Evolutionary conservation across 2,113 vertebrate genomes (phyloP), one percentile per base, ranked within the genome.

Genomic region (Myotis lucifugus): DNA sequence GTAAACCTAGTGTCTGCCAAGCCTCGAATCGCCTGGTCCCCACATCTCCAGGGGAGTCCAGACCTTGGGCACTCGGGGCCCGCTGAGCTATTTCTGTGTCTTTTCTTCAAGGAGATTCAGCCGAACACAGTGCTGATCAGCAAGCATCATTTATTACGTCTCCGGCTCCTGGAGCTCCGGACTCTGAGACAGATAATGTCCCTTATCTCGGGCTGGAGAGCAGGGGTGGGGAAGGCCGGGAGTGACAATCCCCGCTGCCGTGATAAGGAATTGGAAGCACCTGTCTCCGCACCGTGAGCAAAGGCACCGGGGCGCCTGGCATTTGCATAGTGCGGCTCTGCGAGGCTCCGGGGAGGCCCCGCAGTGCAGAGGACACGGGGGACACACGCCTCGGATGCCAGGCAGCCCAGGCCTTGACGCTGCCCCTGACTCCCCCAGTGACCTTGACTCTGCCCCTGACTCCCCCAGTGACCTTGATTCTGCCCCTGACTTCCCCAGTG

Each of bases 61-160:
- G 78, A 54, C 27, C 27, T 34, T 4, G 32, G 69, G 54, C 34
- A n/a, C 1, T 4, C 17, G 2, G 0, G 52, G 34, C 52, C 69
- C 0, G 0, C 79, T 5, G n/a, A 81, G 77, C 81, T 56, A 21
- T 88, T 84, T 11, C 90, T 40, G 18, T 48, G 37, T 79, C 93
- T 96, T 93, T 93, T 74, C 82, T 90, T 97, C 96, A 97, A 94
- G 94, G 96, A 95, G 76, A 90, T 34, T 72, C 59, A n/a, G 90
- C 40, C 0, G 0, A 67, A 56, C 54, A 32, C 1, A 0, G 69
- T 1, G 34, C 46, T 48, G 50, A 52, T 67, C 18, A 1, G 72
- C 66, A 92, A 81, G 92, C 59, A 29, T 69, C 54, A 90, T 91
- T 91, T 50, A 69, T 85, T 50, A 73, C 2, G 0, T 37, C 67